phyloP scores from a whole-genome alignment of 2,888 invertebrate genomes.

The Catocala fraxini region DNA sequence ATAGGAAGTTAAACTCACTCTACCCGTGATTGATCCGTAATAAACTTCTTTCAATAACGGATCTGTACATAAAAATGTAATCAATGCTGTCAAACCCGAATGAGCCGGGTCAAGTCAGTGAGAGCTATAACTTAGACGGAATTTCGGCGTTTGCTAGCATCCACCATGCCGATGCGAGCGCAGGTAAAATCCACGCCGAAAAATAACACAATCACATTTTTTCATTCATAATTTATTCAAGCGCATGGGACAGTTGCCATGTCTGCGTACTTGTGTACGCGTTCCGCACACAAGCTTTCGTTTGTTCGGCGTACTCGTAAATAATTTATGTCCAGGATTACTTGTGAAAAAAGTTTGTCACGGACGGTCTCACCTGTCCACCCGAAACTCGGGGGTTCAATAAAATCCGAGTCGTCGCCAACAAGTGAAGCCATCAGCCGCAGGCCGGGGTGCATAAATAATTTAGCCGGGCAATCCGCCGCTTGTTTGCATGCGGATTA shows the following conservation, averaged over 20 bases:
- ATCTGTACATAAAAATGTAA: conserved; percentile 6
- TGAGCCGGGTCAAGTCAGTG: conserved; percentile 7
- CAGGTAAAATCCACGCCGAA: conserved; percentile 16
- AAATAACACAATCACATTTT: conserved; percentile 39
- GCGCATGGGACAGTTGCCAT: conserved; percentile 21
- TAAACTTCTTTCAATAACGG: conserved; percentile 12
- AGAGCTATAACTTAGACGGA: background rate
- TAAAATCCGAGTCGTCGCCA: conserved; percentile 73
- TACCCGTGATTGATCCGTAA: conserved; percentile 15
- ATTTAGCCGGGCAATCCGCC: conserved; percentile 83
- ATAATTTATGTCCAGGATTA: conserved; percentile 64
- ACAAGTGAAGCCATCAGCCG: conserved; percentile 78
- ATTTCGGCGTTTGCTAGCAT: background rate
- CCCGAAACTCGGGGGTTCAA: conserved; percentile 67
- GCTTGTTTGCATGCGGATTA: conserved; percentile 86
- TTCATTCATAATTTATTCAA: conserved; percentile 47
- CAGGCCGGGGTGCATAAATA: conserved; percentile 85
- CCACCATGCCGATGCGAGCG: background rate
- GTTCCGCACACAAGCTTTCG: conserved; percentile 29
- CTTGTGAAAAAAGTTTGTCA: conserved; percentile 61
- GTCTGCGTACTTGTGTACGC: conserved; percentile 19
- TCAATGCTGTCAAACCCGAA: conserved; percentile 7
- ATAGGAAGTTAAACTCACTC: conserved; percentile 22
- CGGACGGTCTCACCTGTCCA: conserved; percentile 64
- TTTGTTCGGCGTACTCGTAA: conserved; percentile 48